These are phyloP conservation scores for Ariopsis seemanni DNA, from an alignment of 2,113 vertebrate species.

Conservation along the genomic window DNA sequence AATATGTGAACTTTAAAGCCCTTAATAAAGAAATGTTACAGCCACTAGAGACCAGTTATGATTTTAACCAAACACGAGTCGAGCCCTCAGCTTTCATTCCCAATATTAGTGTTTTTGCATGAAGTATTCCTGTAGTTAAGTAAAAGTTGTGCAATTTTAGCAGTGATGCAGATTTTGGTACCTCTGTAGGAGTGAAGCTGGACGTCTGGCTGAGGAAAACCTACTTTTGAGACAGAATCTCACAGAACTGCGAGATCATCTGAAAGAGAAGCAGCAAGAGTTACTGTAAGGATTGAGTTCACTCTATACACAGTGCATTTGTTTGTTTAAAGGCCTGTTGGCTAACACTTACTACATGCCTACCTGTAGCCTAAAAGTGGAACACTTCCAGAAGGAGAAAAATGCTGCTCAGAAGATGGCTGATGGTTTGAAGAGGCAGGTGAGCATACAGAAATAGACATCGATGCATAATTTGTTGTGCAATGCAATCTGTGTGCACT, in stretches of 20 bases:
- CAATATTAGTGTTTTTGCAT: neutral
- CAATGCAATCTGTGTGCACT: neutral
- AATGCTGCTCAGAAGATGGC: conserved; percentile 75
- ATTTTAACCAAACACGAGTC: neutral
- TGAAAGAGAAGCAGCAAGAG: conserved; percentile 77
- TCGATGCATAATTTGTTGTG: neutral
- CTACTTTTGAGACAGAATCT: conserved; percentile 75
- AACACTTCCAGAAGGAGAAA: conserved; percentile 80
- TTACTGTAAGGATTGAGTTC: conserved; percentile 73
- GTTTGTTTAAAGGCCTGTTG: neutral
- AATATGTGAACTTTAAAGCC: neutral
- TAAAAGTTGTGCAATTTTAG: neutral
- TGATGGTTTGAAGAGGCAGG: conserved; percentile 84
- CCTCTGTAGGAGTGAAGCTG: conserved; percentile 77
- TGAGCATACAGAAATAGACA: conserved; percentile 52
- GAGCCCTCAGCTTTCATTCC: neutral
- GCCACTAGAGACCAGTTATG: neutral
- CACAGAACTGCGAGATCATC: conserved; percentile 76
- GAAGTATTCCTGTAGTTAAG: neutral
- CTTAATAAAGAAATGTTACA: neutral
- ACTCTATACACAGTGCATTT: neutral
- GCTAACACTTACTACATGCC: neutral
- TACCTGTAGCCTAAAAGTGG: conserved; percentile 78
- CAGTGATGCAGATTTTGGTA: conserved; percentile 2
- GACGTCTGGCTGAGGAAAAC: conserved; percentile 83